A percentile compares a stretch with the other conserved stretches of the same genome.
phyloP scores from a whole-genome alignment of 2,888 invertebrate genomes.

The Silvanus unidentatus region DNA sequence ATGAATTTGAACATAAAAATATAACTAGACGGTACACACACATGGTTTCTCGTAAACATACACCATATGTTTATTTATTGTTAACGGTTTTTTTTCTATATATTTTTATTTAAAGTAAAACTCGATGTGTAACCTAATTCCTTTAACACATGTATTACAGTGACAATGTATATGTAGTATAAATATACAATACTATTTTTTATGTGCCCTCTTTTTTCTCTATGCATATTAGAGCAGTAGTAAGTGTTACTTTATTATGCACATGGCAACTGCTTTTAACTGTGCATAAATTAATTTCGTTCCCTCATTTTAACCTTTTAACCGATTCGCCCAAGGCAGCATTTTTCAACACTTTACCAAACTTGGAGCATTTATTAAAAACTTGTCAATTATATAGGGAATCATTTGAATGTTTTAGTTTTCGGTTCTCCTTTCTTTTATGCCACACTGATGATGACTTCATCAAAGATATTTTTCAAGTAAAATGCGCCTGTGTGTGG shows the following conservation, averaged over 20 bases:
- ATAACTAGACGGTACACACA: background rate
- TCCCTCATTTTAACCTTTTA: slow-evolving; percentile 9
- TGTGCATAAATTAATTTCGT: slow-evolving; percentile 6
- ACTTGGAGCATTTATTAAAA: too few species aligned
- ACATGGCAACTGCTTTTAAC: slow-evolving; percentile 3
- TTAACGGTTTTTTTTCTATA: slow-evolving; percentile 20
- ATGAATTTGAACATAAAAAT: background rate
- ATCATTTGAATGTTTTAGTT: too few species aligned
- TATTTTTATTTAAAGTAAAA: slow-evolving; percentile 16
- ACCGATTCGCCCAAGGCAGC: slow-evolving; percentile 5
- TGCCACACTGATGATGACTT: too few species aligned
- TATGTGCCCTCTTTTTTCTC: background rate
- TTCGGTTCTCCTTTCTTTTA: too few species aligned
- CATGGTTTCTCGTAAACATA: slow-evolving; percentile 6
- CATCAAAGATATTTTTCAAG: too few species aligned
- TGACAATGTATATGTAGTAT: background rate
- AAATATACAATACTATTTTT: background rate
- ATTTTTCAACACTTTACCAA: background rate
- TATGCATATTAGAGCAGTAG: too few species aligned
- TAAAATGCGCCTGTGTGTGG: too few species aligned
- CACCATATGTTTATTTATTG: slow-evolving; percentile 26
- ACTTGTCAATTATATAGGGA: too few species aligned
- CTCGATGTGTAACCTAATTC: slow-evolving; percentile 19
- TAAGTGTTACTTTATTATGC: background rate
- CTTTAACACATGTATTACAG: slow-evolving; percentile 15